phyloP scores from a whole-genome alignment of 1,140 invertebrate species.

The Metaphire vulgaris region DNA sequence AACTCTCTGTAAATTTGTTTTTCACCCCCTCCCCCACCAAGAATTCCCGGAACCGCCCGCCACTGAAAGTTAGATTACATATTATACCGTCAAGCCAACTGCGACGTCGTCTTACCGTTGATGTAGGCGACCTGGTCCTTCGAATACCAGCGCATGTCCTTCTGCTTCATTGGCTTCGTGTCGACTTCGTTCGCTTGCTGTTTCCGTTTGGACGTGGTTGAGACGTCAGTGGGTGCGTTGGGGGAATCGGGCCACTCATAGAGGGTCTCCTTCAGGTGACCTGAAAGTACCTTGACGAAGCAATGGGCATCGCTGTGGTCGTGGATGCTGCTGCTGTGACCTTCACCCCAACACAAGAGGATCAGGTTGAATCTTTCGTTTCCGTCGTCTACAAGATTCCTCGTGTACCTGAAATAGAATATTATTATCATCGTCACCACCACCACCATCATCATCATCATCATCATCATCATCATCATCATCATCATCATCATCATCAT shows the following conservation, averaged over 20 bases:
- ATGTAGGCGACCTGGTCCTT: slow-evolving; percentile 86
- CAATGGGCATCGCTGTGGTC: slow-evolving; percentile 94
- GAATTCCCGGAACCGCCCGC: no score
- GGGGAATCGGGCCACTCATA: slow-evolving; percentile 64
- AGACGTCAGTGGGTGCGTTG: no score
- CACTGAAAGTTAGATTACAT: no score
- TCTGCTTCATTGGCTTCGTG: slow-evolving; percentile 54
- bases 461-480: no score
- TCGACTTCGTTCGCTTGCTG: slow-evolving; percentile 56
- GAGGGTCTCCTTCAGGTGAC: slow-evolving; percentile 58
- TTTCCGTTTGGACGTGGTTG: no score
- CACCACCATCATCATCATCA: no score
- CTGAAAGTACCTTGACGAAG: slow-evolving; percentile 75
- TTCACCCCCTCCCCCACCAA: no score
- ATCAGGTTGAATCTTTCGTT: slow-evolving; percentile 98
- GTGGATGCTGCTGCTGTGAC: slow-evolving; percentile 90
- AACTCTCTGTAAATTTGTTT: no score
- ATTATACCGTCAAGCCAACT: no score
- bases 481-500: no score
- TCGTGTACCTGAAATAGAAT: slow-evolving; percentile 43
- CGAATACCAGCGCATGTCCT: slow-evolving; percentile 60
- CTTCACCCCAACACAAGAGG: slow-evolving; percentile 93
- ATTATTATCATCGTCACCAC: no score
- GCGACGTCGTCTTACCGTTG: slow-evolving; percentile 76
- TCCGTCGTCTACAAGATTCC: slow-evolving; percentile 48